Percentiles rank a stretch among this genome's conserved stretches.
These are phyloP conservation scores for Dissostichus mawsoni DNA, from an alignment of 2,113 vertebrate species.

Conservation along the genomic window DNA sequence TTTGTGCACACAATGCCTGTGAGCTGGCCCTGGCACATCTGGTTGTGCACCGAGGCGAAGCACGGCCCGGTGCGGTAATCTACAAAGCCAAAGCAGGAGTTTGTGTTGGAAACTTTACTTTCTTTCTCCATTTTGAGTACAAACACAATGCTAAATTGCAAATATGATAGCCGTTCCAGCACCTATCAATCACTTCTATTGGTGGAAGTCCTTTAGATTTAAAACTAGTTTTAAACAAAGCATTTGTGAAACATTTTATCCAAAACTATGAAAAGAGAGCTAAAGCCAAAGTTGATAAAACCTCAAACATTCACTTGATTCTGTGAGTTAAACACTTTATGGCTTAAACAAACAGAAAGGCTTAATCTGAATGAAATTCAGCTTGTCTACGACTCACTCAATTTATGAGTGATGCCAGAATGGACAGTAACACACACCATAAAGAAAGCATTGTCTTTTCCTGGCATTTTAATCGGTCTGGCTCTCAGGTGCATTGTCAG, in stretches of 20 bases:
- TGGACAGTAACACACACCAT: conserved; percentile 40
- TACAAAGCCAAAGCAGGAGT: conserved; percentile 64
- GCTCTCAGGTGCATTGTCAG: conserved; percentile 56
- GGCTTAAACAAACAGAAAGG: conserved; percentile 21
- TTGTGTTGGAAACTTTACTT: conserved; percentile 7
- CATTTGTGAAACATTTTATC: not conserved
- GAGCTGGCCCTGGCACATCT: conserved; percentile 99
- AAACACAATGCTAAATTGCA: conserved; percentile 1
- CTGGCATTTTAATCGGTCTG: conserved; percentile 58
- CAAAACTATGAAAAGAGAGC: conserved; percentile 1
- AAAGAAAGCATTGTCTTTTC: conserved; percentile 59
- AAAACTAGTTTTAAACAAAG: not conserved
- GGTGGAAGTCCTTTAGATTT: not conserved
- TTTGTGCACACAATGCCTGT: conserved; percentile 98
- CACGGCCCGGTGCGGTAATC: conserved; percentile 99
- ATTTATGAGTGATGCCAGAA: conserved; percentile 28
- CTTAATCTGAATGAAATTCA: conserved; percentile 32
- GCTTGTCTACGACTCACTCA: conserved; percentile 35
- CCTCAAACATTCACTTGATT: not conserved
- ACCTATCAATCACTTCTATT: not conserved
- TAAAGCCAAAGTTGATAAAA: not conserved
- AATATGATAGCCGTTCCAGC: not conserved
- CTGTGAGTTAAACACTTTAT: conserved; percentile 11
- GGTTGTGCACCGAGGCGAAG: conserved; percentile 95
- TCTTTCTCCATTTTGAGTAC: not conserved